phyloP scores from a whole-genome alignment of 1,140 invertebrate genomes.

The Bradysia coprophila region DNA sequence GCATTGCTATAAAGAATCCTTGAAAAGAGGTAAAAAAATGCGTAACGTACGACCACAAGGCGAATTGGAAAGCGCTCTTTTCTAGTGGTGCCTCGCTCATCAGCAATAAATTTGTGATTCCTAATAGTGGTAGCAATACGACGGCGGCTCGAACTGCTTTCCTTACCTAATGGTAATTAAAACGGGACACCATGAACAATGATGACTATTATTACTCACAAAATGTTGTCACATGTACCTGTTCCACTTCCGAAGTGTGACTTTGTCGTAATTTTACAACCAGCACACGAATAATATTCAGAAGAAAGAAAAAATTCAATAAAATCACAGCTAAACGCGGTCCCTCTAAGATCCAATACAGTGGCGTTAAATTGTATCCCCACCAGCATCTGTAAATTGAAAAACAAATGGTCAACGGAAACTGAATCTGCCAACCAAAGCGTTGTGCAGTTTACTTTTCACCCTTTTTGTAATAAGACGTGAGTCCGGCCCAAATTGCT shows the following conservation, averaged over 20 bases:
- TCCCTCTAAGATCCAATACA: constrained; percentile 78
- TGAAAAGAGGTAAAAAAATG: constrained; percentile 72
- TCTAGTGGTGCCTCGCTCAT: constrained; percentile 47
- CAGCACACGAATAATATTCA: constrained; percentile 70
- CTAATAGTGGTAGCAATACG: constrained; percentile 61
- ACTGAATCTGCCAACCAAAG: too few relatives aligned
- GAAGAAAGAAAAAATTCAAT: constrained; percentile 69
- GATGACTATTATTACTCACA: too few relatives aligned
- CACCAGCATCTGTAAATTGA: constrained; percentile 52
- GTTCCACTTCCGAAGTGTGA: constrained; percentile 57
- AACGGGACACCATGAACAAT: too few relatives aligned
- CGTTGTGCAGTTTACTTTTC: constrained; percentile 4
- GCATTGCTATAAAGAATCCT: constrained; percentile 63
- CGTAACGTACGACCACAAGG: constrained; percentile 59
- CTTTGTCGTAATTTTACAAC: constrained; percentile 63
- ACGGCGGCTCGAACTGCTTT: constrained; percentile 64
- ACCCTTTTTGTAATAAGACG: constrained; percentile 29
- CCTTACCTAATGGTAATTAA: too few relatives aligned
- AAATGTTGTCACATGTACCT: too few relatives aligned
- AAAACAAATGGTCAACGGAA: background rate
- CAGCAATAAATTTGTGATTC: constrained; percentile 58
- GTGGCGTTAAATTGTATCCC: constrained; percentile 58
- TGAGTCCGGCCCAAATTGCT: constrained; percentile 46
- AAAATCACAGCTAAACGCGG: constrained; percentile 57
- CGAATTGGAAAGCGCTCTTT: constrained; percentile 46